These are phyloP conservation scores for Athripsodes cinereus DNA, from an alignment of 2,888 invertebrate species.

Conservation along the genomic window DNA sequence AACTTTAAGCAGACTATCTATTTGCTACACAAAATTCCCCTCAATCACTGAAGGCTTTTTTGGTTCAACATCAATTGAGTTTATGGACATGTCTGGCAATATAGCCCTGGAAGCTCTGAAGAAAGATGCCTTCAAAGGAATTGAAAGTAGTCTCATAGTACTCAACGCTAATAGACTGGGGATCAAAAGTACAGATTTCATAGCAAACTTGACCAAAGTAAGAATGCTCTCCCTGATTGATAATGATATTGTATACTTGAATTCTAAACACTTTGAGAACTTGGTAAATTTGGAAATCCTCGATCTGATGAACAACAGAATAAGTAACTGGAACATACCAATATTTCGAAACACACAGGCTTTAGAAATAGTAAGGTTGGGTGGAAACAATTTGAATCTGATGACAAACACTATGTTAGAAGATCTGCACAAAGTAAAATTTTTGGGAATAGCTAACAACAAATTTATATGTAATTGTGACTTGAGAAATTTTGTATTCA, in stretches of 20 bases:
- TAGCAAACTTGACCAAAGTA: constrained; percentile 39
- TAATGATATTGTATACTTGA: constrained; percentile 47
- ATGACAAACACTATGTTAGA: constrained; percentile 50
- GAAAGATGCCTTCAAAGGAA: constrained; percentile 36
- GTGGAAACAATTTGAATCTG: constrained; percentile 51
- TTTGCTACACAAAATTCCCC: constrained; percentile 44
- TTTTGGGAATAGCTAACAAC: constrained; percentile 51
- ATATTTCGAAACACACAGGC: constrained; percentile 38
- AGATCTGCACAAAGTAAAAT: constrained; percentile 46
- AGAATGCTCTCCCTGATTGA: constrained; percentile 42
- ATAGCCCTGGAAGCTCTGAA: constrained; percentile 35
- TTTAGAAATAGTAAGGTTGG: constrained; percentile 42
- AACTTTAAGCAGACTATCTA: constrained; percentile 36
- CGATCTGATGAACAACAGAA: constrained; percentile 48
- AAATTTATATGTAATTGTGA: constrained; percentile 55
- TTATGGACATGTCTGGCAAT: constrained; percentile 54
- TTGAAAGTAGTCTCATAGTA: constrained; percentile 40
- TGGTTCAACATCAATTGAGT: constrained; percentile 38
- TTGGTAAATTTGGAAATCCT: constrained; percentile 43
- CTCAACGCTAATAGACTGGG: constrained; percentile 43
- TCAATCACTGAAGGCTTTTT: constrained; percentile 39
- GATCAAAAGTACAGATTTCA: constrained; percentile 37
- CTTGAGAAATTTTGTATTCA: constrained; percentile 46
- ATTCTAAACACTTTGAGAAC: constrained; percentile 31
- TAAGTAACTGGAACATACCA: constrained; percentile 49